Base-by-base conservation (phyloP, 2,888 invertebrate species). In the Julus scandinavius region DNA sequence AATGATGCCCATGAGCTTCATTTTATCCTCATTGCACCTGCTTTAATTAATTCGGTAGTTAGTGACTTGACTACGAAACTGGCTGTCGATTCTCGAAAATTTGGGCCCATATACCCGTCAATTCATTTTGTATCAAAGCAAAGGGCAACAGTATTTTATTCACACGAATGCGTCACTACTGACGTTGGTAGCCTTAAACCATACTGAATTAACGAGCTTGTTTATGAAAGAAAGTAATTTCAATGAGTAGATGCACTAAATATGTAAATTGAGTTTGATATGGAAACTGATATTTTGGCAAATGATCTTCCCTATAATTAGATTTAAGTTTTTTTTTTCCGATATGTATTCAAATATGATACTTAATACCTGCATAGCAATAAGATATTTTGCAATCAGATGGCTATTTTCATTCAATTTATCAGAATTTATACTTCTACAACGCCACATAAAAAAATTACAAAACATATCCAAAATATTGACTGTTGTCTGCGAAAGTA, bases 31-130 rank as follows among this genome's bases (percentile, higher is more conserved):
- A 29, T 72, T 72, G 72, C 72, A 72, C 72, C 72, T 72, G 72
- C 29, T 72, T 72, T 72, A 72, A 72, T 72, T 72, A 72, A 72
- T 20, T 72, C 72, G 72, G 72, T 72, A 72, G 72, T 72, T 72
- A 72, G 72, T 72, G 63, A 29, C 20, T 3, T 72, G 6, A 11
- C 72, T 4, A 72, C n/a, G 72, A 72, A 72, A n/a, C 72, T 72
- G 72, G n/a, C 72, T 9, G 11, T 29, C 29, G 9, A 29, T 11
- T 29, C 72, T 11, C 72, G 20, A 0, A 0, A 11, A 29, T 29
- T 72, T 72, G 20, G 72, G 72, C 72, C 29, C 72, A 29, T 2
- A 11, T 1, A 6, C 72, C 29, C 11, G 72, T 72, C 72, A 9
- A 72, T 72, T 20, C 29, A 29, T 29, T 72, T 72, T 72, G 20